Evolutionary conservation across 2,113 vertebrate species (phyloP).

Genomic region (Dinomys branickii): DNA sequence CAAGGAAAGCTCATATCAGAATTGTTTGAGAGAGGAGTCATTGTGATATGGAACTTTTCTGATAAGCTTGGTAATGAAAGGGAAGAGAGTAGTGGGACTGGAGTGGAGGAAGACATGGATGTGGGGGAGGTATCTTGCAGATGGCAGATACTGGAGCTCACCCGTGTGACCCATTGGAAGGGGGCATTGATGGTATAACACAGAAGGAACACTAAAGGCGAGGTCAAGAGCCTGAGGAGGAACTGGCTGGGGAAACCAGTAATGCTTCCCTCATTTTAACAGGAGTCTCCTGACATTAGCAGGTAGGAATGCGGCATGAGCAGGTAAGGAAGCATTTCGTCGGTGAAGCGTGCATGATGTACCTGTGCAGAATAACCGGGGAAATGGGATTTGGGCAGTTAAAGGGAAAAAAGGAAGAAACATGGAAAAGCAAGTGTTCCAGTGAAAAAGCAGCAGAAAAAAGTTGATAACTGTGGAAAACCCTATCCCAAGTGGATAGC

Average conservation of each 20-base stretch:
- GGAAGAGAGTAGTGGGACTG: accelerated
- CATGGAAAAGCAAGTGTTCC: not conserved
- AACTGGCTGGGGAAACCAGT: not conserved
- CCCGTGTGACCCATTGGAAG: not conserved
- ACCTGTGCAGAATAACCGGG: not conserved
- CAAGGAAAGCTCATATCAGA: not conserved
- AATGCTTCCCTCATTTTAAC: not conserved
- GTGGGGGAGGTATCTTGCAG: not conserved
- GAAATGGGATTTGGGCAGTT: not conserved
- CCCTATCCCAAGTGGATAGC: accelerated
- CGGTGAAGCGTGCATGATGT: not conserved
- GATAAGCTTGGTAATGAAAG: not conserved
- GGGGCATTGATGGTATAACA: too few species aligned
- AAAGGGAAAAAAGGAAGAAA: not conserved
- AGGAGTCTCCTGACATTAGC: not conserved
- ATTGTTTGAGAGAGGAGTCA: not conserved
- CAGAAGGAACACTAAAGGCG: not conserved
- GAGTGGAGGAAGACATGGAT: not conserved
- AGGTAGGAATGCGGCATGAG: not conserved
- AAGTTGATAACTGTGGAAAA: not conserved
- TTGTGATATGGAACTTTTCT: not conserved
- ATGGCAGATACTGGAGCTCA: not conserved
- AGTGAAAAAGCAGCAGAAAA: not conserved
- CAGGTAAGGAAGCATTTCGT: not conserved
- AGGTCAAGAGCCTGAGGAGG: not conserved